Percentiles rank a stretch among this genome's conserved stretches.
Conservation (phyloP, 2,797 vertebrate genomes). For the Pseudopleuronectes americanus region DNA sequence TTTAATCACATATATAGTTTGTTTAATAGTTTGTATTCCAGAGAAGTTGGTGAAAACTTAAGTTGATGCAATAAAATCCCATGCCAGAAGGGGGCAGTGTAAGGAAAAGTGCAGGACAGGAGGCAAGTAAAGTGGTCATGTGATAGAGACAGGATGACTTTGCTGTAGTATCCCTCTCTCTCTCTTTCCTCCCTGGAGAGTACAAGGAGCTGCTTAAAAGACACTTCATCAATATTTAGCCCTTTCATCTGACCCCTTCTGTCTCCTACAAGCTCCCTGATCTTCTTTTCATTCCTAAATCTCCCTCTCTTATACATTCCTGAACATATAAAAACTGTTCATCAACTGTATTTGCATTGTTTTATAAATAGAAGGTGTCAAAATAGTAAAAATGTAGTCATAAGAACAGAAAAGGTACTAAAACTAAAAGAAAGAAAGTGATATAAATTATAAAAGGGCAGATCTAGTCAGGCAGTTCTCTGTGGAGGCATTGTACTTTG, state of each 20-base stretch:
- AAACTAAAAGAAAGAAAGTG: background rate
- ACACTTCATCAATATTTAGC: conserved; percentile 60
- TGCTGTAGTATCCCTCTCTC: conserved; percentile 17
- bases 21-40: background rate
- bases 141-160: conserved; percentile 51
- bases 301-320: conserved; percentile 13
- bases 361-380: background rate
- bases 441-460: no score
- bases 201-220: conserved; percentile 45
- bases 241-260: conserved; percentile 39
- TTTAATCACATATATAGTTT: background rate
- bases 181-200: conserved; percentile 10
- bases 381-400: background rate
- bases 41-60: background rate
- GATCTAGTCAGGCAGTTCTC: no score
- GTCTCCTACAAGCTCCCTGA: conserved; percentile 23
- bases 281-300: conserved; percentile 10
- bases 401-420: background rate
- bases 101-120: conserved; percentile 16
- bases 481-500: no score
- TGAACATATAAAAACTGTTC: background rate
- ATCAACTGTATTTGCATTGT: conserved; percentile 9
- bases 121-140: conserved; percentile 45
- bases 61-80: conserved; percentile 28
- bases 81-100: conserved; percentile 66